phyloP scores from a whole-genome alignment of 2,113 vertebrate genomes.

The Taurulus bubalis region DNA sequence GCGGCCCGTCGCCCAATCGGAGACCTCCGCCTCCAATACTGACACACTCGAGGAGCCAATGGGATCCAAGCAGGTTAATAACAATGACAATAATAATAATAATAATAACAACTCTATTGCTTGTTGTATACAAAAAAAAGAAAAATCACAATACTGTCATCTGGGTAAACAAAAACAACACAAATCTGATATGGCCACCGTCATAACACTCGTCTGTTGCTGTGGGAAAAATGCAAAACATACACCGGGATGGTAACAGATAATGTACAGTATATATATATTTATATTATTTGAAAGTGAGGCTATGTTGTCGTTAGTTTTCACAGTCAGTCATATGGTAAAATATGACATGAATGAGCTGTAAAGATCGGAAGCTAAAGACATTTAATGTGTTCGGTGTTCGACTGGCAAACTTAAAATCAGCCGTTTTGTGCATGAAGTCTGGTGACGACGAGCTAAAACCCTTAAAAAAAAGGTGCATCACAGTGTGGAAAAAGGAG shows the following conservation, averaged over 20 bases:
- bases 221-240: constrained; percentile 34
- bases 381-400: not conserved
- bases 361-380: not conserved
- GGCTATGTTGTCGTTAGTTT: constrained; percentile 14
- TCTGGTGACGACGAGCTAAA: not conserved
- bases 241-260: not conserved
- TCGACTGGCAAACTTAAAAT: not conserved
- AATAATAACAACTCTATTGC: constrained; percentile 43
- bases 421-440: not conserved
- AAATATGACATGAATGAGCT: not conserved
- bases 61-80: constrained; percentile 57
- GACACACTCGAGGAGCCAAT: constrained; percentile 67
- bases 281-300: not conserved
- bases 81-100: constrained; percentile 33
- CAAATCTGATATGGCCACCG: constrained; percentile 66
- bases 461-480: not conserved
- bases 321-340: not conserved
- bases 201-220: constrained; percentile 66
- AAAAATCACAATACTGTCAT: constrained; percentile 80
- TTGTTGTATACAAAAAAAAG: constrained; percentile 64
- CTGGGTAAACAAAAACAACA: constrained; percentile 59
- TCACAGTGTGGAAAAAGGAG: constrained; percentile 10
- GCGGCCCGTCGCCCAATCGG: constrained; percentile 59
- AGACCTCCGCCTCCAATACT: constrained; percentile 72
- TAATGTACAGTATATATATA: not conserved